These are phyloP conservation scores for Pyrgilauda ruficollis DNA, from an alignment of 2,113 vertebrate genomes.

Conservation along the genomic window DNA sequence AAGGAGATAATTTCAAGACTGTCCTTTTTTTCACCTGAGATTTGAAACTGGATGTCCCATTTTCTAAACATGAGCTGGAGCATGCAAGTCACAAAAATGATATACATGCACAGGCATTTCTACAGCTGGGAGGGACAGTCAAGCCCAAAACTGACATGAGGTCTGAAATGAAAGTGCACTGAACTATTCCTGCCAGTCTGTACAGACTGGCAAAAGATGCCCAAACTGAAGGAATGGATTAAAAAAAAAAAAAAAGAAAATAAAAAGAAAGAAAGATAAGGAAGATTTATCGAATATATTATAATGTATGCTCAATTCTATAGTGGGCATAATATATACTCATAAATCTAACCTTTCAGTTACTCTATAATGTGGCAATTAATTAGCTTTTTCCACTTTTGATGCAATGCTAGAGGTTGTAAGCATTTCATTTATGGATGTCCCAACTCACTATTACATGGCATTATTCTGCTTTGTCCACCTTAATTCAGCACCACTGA, in stretches of 20 bases:
- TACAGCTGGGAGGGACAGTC: rapidly evolving
- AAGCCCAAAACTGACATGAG: background rate
- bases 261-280: background rate
- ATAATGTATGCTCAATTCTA: background rate
- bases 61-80: background rate
- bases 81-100: background rate
- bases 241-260: background rate
- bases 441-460: background rate
- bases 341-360: background rate
- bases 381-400: background rate
- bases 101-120: background rate
- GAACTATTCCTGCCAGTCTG: background rate
- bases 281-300: background rate
- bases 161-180: background rate
- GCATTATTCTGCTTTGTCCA: background rate
- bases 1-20: background rate
- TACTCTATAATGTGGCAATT: background rate
- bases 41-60: background rate
- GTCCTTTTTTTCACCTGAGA: background rate
- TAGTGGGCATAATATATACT: background rate
- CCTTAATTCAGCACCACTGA: background rate
- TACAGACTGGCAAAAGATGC: background rate
- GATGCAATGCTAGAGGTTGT: too few relatives aligned
- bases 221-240: background rate
- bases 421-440: background rate